phyloP scores from a whole-genome alignment of 2,113 vertebrate genomes.

The Lathamus discolor region DNA sequence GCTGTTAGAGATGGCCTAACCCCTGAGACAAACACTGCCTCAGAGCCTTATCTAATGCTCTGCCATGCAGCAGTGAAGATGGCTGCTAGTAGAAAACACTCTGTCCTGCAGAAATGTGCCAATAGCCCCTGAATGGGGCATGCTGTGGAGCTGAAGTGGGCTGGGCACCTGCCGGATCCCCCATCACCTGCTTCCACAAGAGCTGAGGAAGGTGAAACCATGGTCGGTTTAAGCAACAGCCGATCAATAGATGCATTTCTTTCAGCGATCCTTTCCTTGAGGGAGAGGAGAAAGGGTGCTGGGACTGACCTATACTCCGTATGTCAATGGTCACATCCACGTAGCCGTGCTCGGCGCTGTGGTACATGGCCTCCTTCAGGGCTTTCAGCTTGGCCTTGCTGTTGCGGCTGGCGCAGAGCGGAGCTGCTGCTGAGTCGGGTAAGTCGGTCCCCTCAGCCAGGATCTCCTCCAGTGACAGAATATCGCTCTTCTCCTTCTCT shows the following conservation, averaged over 20 bases:
- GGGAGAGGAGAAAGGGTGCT: not conserved
- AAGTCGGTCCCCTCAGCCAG: constrained; percentile 91
- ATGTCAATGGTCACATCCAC: constrained; percentile 97
- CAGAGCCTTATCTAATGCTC: not conserved
- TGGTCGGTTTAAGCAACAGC: not conserved
- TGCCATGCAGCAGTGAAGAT: not conserved
- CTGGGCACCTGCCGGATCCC: not conserved
- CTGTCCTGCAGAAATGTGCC: not conserved
- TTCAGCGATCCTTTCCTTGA: rapidly evolving
- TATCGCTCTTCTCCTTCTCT: constrained; percentile 92
- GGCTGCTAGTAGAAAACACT: not conserved
- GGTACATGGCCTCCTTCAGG: constrained; percentile 96
- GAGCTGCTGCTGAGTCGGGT: constrained; percentile 81
- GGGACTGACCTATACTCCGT: constrained; percentile 88
- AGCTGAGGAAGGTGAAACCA: not conserved
- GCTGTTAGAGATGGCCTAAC: not conserved
- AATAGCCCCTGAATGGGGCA: not conserved
- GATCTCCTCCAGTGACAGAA: constrained; percentile 96
- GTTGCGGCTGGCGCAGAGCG: constrained; percentile 84
- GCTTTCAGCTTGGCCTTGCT: constrained; percentile 95
- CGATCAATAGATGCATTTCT: rapidly evolving
- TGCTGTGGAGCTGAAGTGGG: not conserved
- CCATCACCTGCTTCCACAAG: not conserved
- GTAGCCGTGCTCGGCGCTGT: constrained; percentile 93
- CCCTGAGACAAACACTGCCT: not conserved